Base-by-base conservation (phyloP, 2,113 vertebrate genomes). In the Passer domesticus region DNA sequence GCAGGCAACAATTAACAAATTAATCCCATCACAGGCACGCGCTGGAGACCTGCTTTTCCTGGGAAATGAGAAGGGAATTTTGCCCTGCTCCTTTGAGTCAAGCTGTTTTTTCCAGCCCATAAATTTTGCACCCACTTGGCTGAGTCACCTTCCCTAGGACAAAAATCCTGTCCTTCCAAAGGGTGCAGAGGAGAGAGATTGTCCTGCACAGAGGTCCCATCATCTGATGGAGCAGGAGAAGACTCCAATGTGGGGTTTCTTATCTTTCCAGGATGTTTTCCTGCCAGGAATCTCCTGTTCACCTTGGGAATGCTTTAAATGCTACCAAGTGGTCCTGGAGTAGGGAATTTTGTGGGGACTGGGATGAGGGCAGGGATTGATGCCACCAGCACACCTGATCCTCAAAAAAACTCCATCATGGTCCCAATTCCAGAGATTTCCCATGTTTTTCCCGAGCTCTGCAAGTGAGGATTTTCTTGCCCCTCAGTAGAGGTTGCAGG, bases 1-100 rank as follows among this genome's bases (percentile, higher is more conserved):
- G 95, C 30, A 31, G 78, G 90, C 80, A 93, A 15, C 89, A 96
- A 97, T 97, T 97, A 96, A 89, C 90, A 87, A 96, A 96, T 96
- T 94, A 96, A 94, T 90, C 90, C 49, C 76, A 15, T 74, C 1
- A 7, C 63, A 58, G 63, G 49, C 67, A 8, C 93, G 10, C 5
- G 58, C 81, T 39, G 89, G 20, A 33, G 33, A 18, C 72, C 83
- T 59, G 55, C 59, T 80, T 50, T 67, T 58, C 56, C 70, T 49
- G 17, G 33, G 68, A 77, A 90, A 85, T 1, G 25, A 75, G 70
- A 44, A 37, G 49, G 37, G 49, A 27, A 67, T 77, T 74, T 59
- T 66, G 14, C 37, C 16, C 37, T 23, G 7, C 19, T 62, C 35
- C 11, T 47, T 88, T n/a, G 62, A 25, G 79, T 59, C 35, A 13